Conservation (phyloP, 2,113 vertebrate species). For the Sciurus niger region DNA sequence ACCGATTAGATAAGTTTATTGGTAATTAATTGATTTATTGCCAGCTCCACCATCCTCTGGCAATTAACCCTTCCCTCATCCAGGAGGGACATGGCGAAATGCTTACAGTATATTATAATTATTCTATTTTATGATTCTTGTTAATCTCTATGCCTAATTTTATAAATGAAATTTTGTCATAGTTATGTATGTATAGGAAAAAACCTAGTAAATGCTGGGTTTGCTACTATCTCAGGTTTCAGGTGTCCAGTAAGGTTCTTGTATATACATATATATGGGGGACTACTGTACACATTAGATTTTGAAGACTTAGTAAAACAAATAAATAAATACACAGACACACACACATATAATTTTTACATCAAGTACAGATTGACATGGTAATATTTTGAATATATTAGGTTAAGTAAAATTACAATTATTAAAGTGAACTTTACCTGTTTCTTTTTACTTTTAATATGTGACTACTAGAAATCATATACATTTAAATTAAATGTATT, state of each 20-base stretch:
- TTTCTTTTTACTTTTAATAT: slow-evolving; percentile 24
- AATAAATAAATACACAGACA: not conserved
- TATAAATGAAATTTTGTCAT: too few relatives aligned
- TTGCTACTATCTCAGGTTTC: not conserved
- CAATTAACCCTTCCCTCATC: too few relatives aligned
- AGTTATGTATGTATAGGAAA: too few relatives aligned
- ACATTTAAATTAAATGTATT: not conserved
- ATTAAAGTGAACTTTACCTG: too few relatives aligned
- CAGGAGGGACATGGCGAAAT: too few relatives aligned
- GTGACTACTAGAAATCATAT: not conserved
- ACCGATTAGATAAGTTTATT: too few relatives aligned
- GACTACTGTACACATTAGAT: not conserved
- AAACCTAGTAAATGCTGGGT: too few relatives aligned
- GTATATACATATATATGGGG: too few relatives aligned
- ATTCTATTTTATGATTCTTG: not conserved
- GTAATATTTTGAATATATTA: too few relatives aligned
- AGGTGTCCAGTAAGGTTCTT: not conserved
- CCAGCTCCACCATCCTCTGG: too few relatives aligned
- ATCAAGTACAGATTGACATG: not conserved
- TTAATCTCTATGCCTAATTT: not conserved
- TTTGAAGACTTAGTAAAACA: not conserved
- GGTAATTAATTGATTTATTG: too few relatives aligned
- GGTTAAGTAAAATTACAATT: too few relatives aligned
- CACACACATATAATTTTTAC: not conserved
- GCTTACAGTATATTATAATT: not conserved